Conservation (phyloP, 2,888 invertebrate species). For the Seira ritae region DNA sequence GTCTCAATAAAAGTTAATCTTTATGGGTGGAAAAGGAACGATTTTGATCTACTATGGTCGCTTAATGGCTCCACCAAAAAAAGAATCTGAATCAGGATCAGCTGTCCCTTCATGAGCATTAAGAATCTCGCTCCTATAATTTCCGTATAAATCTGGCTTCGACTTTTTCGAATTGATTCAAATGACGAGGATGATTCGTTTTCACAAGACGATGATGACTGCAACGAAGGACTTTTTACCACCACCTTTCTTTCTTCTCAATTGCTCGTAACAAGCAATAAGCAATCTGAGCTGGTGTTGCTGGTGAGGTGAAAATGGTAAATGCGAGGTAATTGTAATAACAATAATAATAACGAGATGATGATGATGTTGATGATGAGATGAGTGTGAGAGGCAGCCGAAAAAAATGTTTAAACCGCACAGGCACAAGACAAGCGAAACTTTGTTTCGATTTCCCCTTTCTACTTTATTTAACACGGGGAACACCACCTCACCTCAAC, state of each 20-base stretch:
- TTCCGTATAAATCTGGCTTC: slow-evolving; percentile 17
- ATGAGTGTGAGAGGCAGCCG: background rate
- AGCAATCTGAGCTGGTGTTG: slow-evolving; percentile 15
- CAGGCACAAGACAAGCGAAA: background rate
- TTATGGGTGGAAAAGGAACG: no score
- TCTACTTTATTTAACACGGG: background rate
- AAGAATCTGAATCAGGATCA: no score
- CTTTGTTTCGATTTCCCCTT: slow-evolving; percentile 15
- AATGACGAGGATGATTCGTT: slow-evolving; percentile 1
- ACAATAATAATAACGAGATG: slow-evolving; percentile 44
- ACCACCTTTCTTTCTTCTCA: background rate
- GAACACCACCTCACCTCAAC: background rate
- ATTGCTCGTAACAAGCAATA: slow-evolving; percentile 19
- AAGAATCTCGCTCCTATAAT: no score
- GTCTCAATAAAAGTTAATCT: no score
- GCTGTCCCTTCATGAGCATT: no score
- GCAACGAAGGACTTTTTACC: background rate
- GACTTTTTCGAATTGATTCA: background rate
- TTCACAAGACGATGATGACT: slow-evolving; percentile 3
- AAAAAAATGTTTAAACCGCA: slow-evolving; percentile 30
- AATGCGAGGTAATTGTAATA: slow-evolving; percentile 29
- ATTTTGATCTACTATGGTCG: no score
- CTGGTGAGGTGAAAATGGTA: slow-evolving; percentile 46
- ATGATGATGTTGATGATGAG: slow-evolving; percentile 36
- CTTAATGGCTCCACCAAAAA: no score